A percentile compares a stretch with the other conserved stretches of the same genome.
Evolutionary conservation across 2,888 invertebrate species (phyloP).

Genomic region (Campaea margaritaria): DNA sequence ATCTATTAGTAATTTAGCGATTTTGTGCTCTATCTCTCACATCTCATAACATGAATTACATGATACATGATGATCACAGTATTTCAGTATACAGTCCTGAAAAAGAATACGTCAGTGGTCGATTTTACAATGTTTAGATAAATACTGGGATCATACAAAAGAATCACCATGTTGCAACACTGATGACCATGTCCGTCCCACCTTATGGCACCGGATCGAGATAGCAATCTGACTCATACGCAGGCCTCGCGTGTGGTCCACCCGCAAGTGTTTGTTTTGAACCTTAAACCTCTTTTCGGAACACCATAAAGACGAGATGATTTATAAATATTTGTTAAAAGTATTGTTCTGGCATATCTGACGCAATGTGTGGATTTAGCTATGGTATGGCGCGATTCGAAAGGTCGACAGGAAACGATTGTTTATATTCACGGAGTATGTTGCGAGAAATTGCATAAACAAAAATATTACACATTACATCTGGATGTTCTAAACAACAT

Average conservation of each 20-base stretch:
- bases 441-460: slow-evolving; percentile 12
- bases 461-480: slow-evolving; percentile 3
- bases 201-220: slow-evolving; percentile 23
- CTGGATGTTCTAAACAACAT: background rate
- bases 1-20: too few relatives aligned
- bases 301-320: slow-evolving; percentile 52
- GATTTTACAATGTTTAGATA: background rate
- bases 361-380: slow-evolving; percentile 40
- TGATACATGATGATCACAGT: too few relatives aligned
- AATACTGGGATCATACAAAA: background rate
- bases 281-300: slow-evolving; percentile 48
- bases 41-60: too few relatives aligned
- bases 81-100: too few relatives aligned
- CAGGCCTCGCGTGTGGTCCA: slow-evolving; percentile 61
- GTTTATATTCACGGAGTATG: slow-evolving; percentile 21
- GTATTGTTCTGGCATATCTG: slow-evolving; percentile 45
- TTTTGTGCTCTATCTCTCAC: too few relatives aligned
- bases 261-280: slow-evolving; percentile 49
- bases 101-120: too few relatives aligned
- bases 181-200: slow-evolving; percentile 8
- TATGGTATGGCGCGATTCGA: slow-evolving; percentile 25
- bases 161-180: slow-evolving; percentile 13
- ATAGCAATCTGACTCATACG: slow-evolving; percentile 51
- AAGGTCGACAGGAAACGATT: slow-evolving; percentile 29
- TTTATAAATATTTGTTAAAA: slow-evolving; percentile 52